Conservation (phyloP, 1,140 invertebrate species). For the Papilio helenus region DNA sequence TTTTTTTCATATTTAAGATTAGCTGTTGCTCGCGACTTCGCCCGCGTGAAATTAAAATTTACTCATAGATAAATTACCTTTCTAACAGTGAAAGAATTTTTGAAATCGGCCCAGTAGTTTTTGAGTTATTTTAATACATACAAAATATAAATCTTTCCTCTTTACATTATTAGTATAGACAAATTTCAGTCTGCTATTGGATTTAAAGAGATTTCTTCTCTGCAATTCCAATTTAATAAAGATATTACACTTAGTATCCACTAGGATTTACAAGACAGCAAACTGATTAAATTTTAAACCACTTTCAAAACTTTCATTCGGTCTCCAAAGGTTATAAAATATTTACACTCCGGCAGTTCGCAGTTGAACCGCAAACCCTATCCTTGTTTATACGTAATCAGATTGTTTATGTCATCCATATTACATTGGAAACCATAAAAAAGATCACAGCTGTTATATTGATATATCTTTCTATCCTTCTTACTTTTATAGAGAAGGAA, state of each 20-base stretch:
- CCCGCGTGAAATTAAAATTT: too few relatives aligned
- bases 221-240: not conserved
- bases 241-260: not conserved
- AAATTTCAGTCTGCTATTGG: too few relatives aligned
- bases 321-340: conserved; percentile 14
- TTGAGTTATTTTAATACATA: too few relatives aligned
- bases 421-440: conserved; percentile 66
- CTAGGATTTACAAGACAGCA: not conserved
- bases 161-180: too few relatives aligned
- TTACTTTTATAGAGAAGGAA: conserved; percentile 48
- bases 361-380: conserved; percentile 31
- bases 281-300: conserved; percentile 6
- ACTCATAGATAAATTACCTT: too few relatives aligned
- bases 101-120: too few relatives aligned
- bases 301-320: not conserved
- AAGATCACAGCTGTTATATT: conserved; percentile 57
- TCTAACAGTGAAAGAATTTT: too few relatives aligned
- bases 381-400: conserved; percentile 23
- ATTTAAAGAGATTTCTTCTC: not conserved
- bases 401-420: conserved; percentile 56
- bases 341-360: not conserved
- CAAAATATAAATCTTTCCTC: too few relatives aligned
- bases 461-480: conserved; percentile 50
- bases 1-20: too few relatives aligned
- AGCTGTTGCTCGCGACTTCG: too few relatives aligned